Evolutionary conservation across 2,888 invertebrate species (phyloP), one percentile per base, ranked within the genome.

Genomic region (Stenolophus ochropezus): DNA sequence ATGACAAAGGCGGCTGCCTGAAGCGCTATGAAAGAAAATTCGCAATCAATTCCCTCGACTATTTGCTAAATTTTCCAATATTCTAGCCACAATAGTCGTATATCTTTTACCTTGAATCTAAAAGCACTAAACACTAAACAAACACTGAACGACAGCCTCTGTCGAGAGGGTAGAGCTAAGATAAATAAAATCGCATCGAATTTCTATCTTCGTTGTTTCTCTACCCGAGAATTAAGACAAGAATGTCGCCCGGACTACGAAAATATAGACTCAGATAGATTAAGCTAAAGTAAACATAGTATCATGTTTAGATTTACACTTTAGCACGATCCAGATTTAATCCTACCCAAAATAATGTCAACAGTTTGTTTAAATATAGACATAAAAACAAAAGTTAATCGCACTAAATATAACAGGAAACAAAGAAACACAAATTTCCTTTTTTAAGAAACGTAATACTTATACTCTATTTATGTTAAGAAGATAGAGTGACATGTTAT

Each of bases 141-240:
- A 61, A 61, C 23, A 23, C 23, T n/a, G 3, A 25, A 61, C 16
- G 33, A 25, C 21, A 61, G 4, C 14, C n/a, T n/a, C 23, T 25
- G 21, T 61, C 23, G 25, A 61, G n/a, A 61, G 61, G 61, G 14
- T 61, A 25, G 25, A 61, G 27, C 61, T 27, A 25, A 61, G 23
- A 61, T 61, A 61, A 61, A 61, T 61, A 61, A 61, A 61, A 61
- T 61, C 61, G 61, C 23, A 61, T 23, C 23, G 61, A 61, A 23
- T 61, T 61, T 27, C 14, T 1, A 25, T n/a, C 8, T 6, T 21
- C 8, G 0, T 25, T 61, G 61, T 61, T 61, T 61, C 23, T 61
- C n/a, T 23, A 61, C 11, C 61, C 27, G 23, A 3, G 56, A 21
- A 21, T 56, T 56, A 56, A 11, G 18, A 5, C 20, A 20, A 4